phyloP scores from a whole-genome alignment of 2,797 vertebrate genomes.

The Denticeps clupeoides region DNA sequence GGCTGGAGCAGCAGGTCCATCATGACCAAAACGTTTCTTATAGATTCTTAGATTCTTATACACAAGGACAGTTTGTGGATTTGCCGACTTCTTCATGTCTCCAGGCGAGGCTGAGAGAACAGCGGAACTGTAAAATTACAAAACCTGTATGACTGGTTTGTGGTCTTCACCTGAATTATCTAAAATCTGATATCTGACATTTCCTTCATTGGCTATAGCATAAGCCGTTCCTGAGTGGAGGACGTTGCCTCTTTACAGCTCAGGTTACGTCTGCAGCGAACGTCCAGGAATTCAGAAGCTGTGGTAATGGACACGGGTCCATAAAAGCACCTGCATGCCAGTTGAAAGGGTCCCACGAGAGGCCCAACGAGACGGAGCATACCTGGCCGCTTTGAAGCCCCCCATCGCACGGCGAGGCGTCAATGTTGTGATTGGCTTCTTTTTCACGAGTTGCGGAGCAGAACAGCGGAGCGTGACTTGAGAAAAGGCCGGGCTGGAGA shows the following conservation, averaged over 20 bases:
- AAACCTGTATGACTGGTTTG: too few species aligned
- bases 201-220: not conserved
- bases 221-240: not conserved
- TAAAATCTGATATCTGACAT: not conserved
- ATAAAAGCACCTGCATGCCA: constrained; percentile 54
- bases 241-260: not conserved
- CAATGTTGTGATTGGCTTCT: constrained; percentile 37
- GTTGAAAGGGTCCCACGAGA: constrained; percentile 47
- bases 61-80: too few species aligned
- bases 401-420: constrained; percentile 27
- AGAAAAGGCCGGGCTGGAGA: not conserved
- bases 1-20: too few species aligned
- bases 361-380: constrained; percentile 45
- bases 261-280: constrained; percentile 5
- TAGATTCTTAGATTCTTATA: too few species aligned
- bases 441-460: constrained; percentile 36
- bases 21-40: too few species aligned
- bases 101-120: too few species aligned
- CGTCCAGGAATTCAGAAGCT: constrained; percentile 46
- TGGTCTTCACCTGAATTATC: too few species aligned
- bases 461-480: constrained; percentile 31
- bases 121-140: too few species aligned
- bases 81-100: too few species aligned
- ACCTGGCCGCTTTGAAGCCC: constrained; percentile 40
- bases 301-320: constrained; percentile 47